Evolutionary conservation across 92 coral and sea anemone species (phyloP).

Genomic region (Actinostola sp.): DNA sequence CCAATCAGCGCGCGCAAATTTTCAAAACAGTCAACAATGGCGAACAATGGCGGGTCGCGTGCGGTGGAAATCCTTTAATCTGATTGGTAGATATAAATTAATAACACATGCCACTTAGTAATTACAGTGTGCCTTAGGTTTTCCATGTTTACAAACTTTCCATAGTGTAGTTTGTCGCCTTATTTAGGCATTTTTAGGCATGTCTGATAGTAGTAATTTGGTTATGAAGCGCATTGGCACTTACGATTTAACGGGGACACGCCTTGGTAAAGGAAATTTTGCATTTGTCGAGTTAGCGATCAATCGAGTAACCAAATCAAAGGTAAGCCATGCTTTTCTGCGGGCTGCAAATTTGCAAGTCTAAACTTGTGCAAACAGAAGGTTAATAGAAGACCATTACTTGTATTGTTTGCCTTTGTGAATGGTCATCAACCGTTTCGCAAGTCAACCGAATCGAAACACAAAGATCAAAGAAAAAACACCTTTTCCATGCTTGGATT

Average conservation of each 20-base stretch:
- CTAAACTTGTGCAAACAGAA: constrained; percentile 44
- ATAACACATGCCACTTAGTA: constrained; percentile 82
- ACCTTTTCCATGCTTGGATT: constrained; percentile 36
- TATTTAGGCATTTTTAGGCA: constrained; percentile 47
- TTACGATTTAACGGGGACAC: constrained; percentile 83
- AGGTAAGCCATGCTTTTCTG: constrained; percentile 55
- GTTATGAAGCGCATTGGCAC: constrained; percentile 87
- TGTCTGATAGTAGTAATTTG: constrained; percentile 65
- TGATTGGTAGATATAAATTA: constrained; percentile 74
- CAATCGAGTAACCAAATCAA: constrained; percentile 83
- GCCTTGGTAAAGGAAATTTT: constrained; percentile 93
- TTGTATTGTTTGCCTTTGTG: constrained; percentile 55
- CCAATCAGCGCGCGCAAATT: constrained; percentile 76
- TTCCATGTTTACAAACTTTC: constrained; percentile 62
- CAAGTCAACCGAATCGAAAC: constrained; percentile 16
- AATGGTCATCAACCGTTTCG: constrained; percentile 26
- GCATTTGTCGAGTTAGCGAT: constrained; percentile 92
- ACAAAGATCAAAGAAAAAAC: constrained; percentile 15
- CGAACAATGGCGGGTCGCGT: constrained; percentile 92
- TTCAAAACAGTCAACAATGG: constrained; percentile 68
- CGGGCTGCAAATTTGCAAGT: constrained; percentile 31
- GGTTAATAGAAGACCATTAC: constrained; percentile 31
- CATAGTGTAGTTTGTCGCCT: constrained; percentile 16
- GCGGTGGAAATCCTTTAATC: constrained; percentile 69
- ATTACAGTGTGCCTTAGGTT: constrained; percentile 59